Evolutionary conservation across 2,113 vertebrate genomes (phyloP).

Genomic region (Pelecanus crispus): DNA sequence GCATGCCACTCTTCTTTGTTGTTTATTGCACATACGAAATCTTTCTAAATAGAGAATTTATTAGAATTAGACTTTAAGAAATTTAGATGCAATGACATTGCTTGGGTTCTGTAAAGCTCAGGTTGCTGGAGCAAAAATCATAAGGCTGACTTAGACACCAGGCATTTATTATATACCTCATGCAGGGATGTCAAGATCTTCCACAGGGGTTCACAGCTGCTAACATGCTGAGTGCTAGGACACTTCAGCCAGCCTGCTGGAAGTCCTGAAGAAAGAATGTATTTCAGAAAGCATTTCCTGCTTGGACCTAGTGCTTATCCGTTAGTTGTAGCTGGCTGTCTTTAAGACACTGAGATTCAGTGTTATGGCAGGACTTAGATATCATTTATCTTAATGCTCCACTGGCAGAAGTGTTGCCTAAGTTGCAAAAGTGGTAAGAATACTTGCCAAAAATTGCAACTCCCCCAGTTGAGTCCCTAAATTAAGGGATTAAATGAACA

Average conservation of each 20-base stretch:
- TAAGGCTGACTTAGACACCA: not conserved
- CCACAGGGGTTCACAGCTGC: not conserved
- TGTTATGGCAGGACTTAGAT: not conserved
- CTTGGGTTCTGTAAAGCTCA: not conserved
- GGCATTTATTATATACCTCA: not conserved
- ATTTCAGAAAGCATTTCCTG: not conserved
- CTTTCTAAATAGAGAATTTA: not conserved
- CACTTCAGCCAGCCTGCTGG: not conserved
- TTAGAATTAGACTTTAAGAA: not conserved
- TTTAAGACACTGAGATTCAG: not conserved
- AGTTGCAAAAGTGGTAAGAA: not conserved
- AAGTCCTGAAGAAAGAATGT: not conserved
- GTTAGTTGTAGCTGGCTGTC: not conserved
- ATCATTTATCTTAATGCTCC: not conserved
- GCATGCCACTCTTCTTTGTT: not conserved
- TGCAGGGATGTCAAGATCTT: not conserved
- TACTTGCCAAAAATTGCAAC: not conserved
- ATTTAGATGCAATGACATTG: not conserved
- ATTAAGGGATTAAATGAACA: not conserved
- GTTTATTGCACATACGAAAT: not conserved
- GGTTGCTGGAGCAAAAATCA: not conserved
- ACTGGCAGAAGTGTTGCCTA: not conserved
- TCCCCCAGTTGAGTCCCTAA: rapidly evolving
- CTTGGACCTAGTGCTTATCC: not conserved
- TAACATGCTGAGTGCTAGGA: not conserved